Conservation (phyloP, 2,113 vertebrate genomes). For the Nothobranchius furzeri region DNA sequence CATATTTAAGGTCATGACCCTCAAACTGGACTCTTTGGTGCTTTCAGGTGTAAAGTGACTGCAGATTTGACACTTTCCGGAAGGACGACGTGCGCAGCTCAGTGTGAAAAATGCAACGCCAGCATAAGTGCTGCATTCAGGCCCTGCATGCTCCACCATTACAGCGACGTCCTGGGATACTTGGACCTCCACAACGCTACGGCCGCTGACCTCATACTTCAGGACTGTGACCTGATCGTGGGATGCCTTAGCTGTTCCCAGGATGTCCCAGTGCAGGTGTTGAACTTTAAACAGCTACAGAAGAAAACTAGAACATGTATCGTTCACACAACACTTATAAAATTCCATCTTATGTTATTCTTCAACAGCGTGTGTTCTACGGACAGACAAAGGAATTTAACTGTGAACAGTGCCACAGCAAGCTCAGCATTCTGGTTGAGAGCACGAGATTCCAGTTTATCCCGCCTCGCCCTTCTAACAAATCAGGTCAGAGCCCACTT, state of each 20-base stretch:
- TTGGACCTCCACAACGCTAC: conserved; percentile 78
- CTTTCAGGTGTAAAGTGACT: conserved; percentile 80
- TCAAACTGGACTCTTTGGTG: not conserved
- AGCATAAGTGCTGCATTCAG: conserved; percentile 74
- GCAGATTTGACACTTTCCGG: conserved; percentile 77
- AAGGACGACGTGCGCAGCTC: conserved; percentile 68
- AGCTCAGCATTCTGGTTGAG: conserved; percentile 77
- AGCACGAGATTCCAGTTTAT: conserved; percentile 78
- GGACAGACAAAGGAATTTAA: conserved; percentile 79
- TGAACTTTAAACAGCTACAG: not conserved
- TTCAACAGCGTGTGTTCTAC: conserved; percentile 72
- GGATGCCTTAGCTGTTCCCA: conserved; percentile 81
- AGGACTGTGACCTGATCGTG: conserved; percentile 72
- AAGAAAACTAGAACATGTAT: not conserved
- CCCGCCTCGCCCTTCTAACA: conserved; percentile 55
- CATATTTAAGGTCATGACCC: not conserved
- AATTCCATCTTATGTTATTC: not conserved
- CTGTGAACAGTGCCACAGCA: conserved; percentile 80
- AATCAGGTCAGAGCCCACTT: conserved; percentile 67
- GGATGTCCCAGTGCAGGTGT: conserved; percentile 74
- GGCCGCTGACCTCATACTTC: conserved; percentile 79
- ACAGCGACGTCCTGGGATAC: conserved; percentile 80
- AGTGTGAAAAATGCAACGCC: conserved; percentile 81
- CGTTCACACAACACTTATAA: not conserved
- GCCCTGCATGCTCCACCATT: conserved; percentile 80